phyloP scores from a whole-genome alignment of 2,888 invertebrate species.

The Leucoptera coffeella region DNA sequence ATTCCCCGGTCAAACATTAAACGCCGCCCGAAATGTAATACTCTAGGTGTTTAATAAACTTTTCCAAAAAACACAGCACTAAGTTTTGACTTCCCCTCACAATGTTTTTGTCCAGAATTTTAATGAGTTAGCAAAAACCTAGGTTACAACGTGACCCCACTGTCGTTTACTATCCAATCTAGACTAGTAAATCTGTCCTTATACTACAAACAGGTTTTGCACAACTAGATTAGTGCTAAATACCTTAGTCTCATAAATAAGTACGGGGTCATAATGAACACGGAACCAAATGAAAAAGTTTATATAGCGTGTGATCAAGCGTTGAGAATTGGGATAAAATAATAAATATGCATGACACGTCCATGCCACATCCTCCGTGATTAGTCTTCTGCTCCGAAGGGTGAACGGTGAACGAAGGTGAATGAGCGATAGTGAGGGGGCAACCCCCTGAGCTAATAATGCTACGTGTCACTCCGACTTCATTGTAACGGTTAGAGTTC shows the following conservation, averaged over 20 bases:
- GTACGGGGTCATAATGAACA: too few relatives aligned
- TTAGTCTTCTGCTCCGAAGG: constrained; percentile 22
- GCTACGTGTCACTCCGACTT: constrained; percentile 23
- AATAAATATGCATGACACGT: constrained; percentile 53
- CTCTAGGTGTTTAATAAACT: too few relatives aligned
- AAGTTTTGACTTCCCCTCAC: too few relatives aligned
- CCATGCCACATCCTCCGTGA: constrained; percentile 48
- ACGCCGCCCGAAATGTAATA: constrained; percentile 44
- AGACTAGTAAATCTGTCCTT: too few relatives aligned
- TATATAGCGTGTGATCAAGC: too few relatives aligned
- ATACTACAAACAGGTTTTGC: too few relatives aligned
- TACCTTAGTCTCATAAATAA: constrained; percentile 42
- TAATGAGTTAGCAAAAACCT: too few relatives aligned
- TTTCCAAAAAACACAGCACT: too few relatives aligned
- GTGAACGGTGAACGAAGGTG: constrained; percentile 27
- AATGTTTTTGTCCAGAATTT: too few relatives aligned
- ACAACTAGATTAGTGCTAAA: too few relatives aligned
- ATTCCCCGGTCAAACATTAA: constrained; percentile 47
- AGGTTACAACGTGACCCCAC: constrained; percentile 30
- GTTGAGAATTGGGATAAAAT: constrained; percentile 27
- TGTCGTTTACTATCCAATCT: too few relatives aligned
- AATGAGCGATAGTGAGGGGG: constrained; percentile 40
- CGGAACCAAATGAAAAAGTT: too few relatives aligned
- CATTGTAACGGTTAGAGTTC: constrained; percentile 41
- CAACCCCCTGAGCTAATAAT: constrained; percentile 46